Evolutionary conservation across 2,797 vertebrate genomes (phyloP), one percentile per base, ranked within the genome.

Genomic region (Mus spretus): DNA sequence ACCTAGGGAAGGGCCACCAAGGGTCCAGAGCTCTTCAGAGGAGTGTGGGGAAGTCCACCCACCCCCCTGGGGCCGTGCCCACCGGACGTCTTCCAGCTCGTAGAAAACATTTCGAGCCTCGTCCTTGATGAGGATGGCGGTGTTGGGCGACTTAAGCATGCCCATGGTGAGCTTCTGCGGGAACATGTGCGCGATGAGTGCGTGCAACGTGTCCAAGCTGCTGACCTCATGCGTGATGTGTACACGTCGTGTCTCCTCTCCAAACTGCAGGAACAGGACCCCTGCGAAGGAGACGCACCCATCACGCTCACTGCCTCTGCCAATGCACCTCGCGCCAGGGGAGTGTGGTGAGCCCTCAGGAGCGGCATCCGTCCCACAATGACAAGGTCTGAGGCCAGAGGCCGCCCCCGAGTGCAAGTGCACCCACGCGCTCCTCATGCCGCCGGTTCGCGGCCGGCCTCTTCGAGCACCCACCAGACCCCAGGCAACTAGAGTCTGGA

Each of bases 131-230:
- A 99, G 98, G 98, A 99, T 99, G 98, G 99, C 99, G 0, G 99
- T 99, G 98, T 99, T 99, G 98, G 99, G 99, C 1, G 99, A 99
- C 97, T 99, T 99, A 31, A 99, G 99, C 99, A 99, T 99, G 82
- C 99, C 99, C 92, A 99, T 99, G 34, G 99, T 99, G 98, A 99
- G 98, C 99, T 99, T 99, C 98, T 99, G 99, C 78, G 99, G 99
- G 99, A 99, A 99, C 99, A 99, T 99, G 99, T 99, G 99, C 88
- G 99, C 99, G 70, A 99, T 99, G 98, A 99, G 99, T 28, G 99
- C 99, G 44, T 99, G 99, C 98, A 99, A 98, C 50, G 99, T 99
- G 98, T 99, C 99, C 99, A 99, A 98, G 99, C 99, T 99, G 99
- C 99, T 99, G 98, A 99, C 99, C 99, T 99, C 99, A 34, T 99